These are phyloP conservation scores for Lipophrys pholis DNA, from an alignment of 2,113 vertebrate genomes.

Conservation along the genomic window DNA sequence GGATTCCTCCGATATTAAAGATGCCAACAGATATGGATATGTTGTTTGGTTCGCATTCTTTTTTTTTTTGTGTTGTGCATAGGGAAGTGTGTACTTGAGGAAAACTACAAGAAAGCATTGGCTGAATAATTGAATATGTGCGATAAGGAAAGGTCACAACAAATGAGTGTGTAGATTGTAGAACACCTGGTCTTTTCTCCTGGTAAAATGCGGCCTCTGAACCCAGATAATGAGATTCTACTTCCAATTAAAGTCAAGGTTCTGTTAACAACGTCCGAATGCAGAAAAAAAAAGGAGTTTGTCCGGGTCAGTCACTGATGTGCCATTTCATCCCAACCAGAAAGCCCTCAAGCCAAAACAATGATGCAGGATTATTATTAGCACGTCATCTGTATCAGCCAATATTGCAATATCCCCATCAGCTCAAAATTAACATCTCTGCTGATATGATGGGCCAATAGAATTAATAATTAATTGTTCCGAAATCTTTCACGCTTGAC, in stretches of 20 bases:
- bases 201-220: conserved; percentile 36
- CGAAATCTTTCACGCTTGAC: too few species aligned
- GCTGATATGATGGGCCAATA: too few species aligned
- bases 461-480: too few species aligned
- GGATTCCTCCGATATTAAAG: conserved; percentile 59
- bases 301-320: conserved; percentile 3
- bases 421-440: too few species aligned
- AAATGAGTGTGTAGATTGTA: conserved; percentile 33
- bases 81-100: conserved; percentile 33
- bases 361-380: too few species aligned
- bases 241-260: conserved; percentile 48
- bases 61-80: conserved; percentile 23
- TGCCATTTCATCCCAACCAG: not conserved
- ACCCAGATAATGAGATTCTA: conserved; percentile 34
- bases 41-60: conserved; percentile 52
- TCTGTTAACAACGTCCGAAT: conserved; percentile 5
- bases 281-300: not conserved
- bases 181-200: conserved; percentile 14
- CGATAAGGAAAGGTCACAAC: conserved; percentile 59
- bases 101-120: conserved; percentile 38
- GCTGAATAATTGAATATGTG: conserved; percentile 62
- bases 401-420: too few species aligned
- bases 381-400: not conserved
- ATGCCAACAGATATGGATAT: conserved; percentile 60
- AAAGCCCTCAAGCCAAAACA: not conserved